A percentile compares a stretch with the other conserved stretches of the same genome.
Evolutionary conservation across 2,888 invertebrate species (phyloP).

Genomic region (Xestia sexstrigata): DNA sequence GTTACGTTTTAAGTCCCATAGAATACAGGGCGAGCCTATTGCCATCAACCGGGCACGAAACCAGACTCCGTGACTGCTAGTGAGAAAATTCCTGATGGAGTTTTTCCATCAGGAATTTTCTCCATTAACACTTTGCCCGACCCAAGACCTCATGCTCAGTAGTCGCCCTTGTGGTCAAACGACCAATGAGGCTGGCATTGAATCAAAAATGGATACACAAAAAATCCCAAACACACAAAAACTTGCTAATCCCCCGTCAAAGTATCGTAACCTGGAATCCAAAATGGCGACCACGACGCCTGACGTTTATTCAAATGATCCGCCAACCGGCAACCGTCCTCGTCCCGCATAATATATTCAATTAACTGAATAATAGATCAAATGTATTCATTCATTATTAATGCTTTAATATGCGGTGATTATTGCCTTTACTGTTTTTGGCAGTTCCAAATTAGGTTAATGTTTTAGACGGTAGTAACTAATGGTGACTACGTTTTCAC

Average conservation of each 20-base stretch:
- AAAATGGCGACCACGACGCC: constrained; percentile 34
- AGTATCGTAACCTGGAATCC: constrained; percentile 13
- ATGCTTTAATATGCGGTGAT: constrained; percentile 44
- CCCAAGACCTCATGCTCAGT: too few relatives aligned
- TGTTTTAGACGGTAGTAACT: background rate
- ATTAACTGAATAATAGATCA: constrained; percentile 67
- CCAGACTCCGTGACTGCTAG: too few relatives aligned
- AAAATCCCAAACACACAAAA: background rate
- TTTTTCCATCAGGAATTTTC: too few relatives aligned
- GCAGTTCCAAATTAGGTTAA: constrained; percentile 12
- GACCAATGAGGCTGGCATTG: too few relatives aligned
- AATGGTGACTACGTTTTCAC: background rate
- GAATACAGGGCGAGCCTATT: too few relatives aligned
- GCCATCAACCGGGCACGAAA: too few relatives aligned
- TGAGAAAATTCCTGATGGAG: too few relatives aligned
- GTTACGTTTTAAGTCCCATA: too few relatives aligned
- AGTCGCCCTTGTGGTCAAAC: too few relatives aligned
- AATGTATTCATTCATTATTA: constrained; percentile 53
- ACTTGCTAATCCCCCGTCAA: constrained; percentile 11
- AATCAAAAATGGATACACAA: background rate
- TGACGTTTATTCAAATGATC: constrained; percentile 69
- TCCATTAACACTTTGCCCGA: too few relatives aligned
- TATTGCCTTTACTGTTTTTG: constrained; percentile 33
- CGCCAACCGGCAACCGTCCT: constrained; percentile 42
- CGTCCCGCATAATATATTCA: constrained; percentile 63